These are phyloP conservation scores for Siphonodentalium dalli DNA, from an alignment of 2,888 invertebrate genomes.

Conservation along the genomic window DNA sequence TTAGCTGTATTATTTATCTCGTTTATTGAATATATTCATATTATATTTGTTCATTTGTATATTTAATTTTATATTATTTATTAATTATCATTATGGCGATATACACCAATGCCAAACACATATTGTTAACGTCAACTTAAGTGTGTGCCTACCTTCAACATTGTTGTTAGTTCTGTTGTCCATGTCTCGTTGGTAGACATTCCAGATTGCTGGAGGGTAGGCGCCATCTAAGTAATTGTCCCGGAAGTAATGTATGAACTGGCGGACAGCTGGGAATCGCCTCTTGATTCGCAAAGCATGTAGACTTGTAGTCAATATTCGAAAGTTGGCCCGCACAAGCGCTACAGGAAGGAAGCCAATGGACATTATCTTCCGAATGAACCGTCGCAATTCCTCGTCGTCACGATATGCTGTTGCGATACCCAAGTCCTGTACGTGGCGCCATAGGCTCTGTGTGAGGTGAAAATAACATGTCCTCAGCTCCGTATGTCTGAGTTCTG, in stretches of 20 bases:
- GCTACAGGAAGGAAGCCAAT: slow-evolving; percentile 8
- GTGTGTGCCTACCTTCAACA: slow-evolving; percentile 16
- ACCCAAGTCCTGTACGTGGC: slow-evolving; percentile 7
- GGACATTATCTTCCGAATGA: slow-evolving; percentile 7
- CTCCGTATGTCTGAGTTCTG: slow-evolving; percentile 1
- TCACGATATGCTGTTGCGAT: slow-evolving; percentile 1
- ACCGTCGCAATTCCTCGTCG: neutral
- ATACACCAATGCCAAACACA: no score
- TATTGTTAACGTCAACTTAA: no score
- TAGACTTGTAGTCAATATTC: neutral
- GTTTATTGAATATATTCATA: no score
- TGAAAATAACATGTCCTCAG: slow-evolving; percentile 11
- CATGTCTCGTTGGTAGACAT: slow-evolving; percentile 6
- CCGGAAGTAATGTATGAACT: slow-evolving; percentile 1
- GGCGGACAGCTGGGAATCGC: neutral
- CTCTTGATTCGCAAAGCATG: slow-evolving; percentile 1
- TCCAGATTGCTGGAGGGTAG: slow-evolving; percentile 8
- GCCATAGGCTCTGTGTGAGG: slow-evolving; percentile 11
- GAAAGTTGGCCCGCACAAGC: slow-evolving; percentile 9
- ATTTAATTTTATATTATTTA: no score
- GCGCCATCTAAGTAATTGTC: slow-evolving; percentile 3
- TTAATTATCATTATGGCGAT: no score
- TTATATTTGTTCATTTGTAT: no score
- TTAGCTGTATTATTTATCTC: no score
- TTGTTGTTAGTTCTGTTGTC: slow-evolving; percentile 15